Evolutionary conservation across 2,113 vertebrate genomes (phyloP), one percentile per base, ranked within the genome.

Genomic region (Hemibagrus wyckioides): DNA sequence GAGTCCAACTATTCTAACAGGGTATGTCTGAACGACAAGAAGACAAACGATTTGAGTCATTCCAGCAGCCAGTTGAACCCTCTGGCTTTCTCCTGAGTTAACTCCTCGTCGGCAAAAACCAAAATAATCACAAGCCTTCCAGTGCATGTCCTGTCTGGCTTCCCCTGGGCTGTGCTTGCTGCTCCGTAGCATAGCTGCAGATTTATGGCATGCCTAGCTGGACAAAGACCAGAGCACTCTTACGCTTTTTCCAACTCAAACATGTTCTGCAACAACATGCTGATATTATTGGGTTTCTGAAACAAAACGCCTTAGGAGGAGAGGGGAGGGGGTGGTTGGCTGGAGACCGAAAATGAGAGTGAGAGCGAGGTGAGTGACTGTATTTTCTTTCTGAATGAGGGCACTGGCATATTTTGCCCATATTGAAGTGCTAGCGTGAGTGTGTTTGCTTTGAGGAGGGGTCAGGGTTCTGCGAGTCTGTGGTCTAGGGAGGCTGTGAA

Each of bases 241-340:
- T 73, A 83, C 17, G 6, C 52, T 85, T 89, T 88, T 67, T 88
- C 89, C 88, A 92, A 90, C 88, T 88, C 63, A 90, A 90, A 88
- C 91, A 92, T 89, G 75, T 80, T 91, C 73, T 85, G 83, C 84
- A 75, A 90, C 83, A 90, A 87, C 88, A 89, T 87, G 79, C 65
- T 89, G 79, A 82, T 83, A 86, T 87, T 84, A 86, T 82, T 86
- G 84, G 82, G 84, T 87, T 87, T 89, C 89, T 79, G 65, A 91
- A 90, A 82, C 88, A 87, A 77, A 89, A 87, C 75, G 33, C 82
- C 67, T 88, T 54, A 83, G 63, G 84, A 77, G 48, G 39, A 54
- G 30, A 54, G n/a, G 14, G 30, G 44, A n/a, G 33, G 69, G 21
- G 9, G n/a, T 36, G 52, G 33, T 81, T 39, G 79, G 54, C 79